Conservation (phyloP, 2,113 vertebrate genomes). For the Hiodon tergisus region DNA sequence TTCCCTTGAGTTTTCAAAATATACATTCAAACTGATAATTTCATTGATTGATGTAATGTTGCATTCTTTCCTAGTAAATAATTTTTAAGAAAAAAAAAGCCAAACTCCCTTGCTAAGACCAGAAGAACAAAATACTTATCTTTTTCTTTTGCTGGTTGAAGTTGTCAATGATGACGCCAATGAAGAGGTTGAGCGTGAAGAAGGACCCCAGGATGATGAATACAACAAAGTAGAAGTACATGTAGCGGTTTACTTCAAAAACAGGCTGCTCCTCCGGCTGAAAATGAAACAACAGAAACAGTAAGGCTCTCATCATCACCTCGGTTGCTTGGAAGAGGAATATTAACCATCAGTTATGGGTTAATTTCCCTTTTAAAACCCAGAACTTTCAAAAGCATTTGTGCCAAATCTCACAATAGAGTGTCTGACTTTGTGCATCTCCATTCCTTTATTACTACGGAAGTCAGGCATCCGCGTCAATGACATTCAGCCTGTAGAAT, state of each 20-base stretch:
- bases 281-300: not conserved
- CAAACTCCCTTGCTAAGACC: not conserved
- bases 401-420: too few relatives aligned
- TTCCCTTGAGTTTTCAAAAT: too few relatives aligned
- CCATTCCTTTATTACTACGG: too few relatives aligned
- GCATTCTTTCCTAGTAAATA: too few relatives aligned
- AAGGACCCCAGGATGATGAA: conserved; percentile 98
- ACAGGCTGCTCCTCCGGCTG: conserved; percentile 74
- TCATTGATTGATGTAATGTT: too few relatives aligned
- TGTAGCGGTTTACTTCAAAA: conserved; percentile 83
- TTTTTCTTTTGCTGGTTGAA: conserved; percentile 99
- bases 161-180: conserved; percentile 98
- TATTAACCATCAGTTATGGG: too few relatives aligned
- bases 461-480: too few relatives aligned
- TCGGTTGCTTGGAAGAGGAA: not conserved
- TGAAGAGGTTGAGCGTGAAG: conserved; percentile 97
- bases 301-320: not conserved
- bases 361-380: too few relatives aligned
- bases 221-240: conserved; percentile 97
- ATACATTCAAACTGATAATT: too few relatives aligned
- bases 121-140: conserved; percentile 76
- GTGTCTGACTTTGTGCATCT: too few relatives aligned
- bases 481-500: too few relatives aligned
- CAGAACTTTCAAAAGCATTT: too few relatives aligned
- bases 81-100: not conserved